These are phyloP conservation scores for Palythoa caribaeorum DNA, from an alignment of 92 coral and sea anemone genomes.

Conservation along the genomic window DNA sequence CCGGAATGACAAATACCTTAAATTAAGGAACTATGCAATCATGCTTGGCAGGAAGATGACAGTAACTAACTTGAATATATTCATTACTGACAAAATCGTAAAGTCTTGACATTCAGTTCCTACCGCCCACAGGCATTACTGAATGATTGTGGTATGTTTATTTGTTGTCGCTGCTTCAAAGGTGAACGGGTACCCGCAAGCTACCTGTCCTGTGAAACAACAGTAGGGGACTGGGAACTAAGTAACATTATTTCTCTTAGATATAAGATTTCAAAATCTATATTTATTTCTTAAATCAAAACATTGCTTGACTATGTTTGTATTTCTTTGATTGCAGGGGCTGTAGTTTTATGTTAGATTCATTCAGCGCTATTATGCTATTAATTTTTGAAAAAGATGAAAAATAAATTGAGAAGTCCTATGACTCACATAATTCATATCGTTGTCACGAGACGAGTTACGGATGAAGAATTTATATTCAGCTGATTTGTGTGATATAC, in stretches of 20 bases:
- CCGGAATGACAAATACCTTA: background rate
- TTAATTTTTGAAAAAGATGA: too few species aligned
- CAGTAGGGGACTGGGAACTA: background rate
- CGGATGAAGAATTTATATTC: too few species aligned
- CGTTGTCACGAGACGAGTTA: too few species aligned
- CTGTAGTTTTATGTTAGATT: too few species aligned
- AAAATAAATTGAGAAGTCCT: too few species aligned
- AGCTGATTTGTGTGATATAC: too few species aligned
- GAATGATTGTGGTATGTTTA: slow-evolving; percentile 6
- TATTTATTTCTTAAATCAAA: background rate
- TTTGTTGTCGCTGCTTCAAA: background rate
- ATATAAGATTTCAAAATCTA: background rate
- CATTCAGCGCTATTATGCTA: too few species aligned
- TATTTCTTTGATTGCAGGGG: too few species aligned
- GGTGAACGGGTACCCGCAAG: background rate
- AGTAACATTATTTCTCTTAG: background rate
- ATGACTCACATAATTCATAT: too few species aligned
- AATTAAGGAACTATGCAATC: background rate
- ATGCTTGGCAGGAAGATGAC: background rate
- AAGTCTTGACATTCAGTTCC: background rate
- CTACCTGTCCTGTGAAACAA: background rate
- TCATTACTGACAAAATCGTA: background rate
- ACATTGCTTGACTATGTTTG: too few species aligned
- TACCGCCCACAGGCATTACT: background rate
- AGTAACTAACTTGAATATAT: background rate